Base-by-base conservation (phyloP, 1,140 invertebrate species). In the Heterodera schachtii region DNA sequence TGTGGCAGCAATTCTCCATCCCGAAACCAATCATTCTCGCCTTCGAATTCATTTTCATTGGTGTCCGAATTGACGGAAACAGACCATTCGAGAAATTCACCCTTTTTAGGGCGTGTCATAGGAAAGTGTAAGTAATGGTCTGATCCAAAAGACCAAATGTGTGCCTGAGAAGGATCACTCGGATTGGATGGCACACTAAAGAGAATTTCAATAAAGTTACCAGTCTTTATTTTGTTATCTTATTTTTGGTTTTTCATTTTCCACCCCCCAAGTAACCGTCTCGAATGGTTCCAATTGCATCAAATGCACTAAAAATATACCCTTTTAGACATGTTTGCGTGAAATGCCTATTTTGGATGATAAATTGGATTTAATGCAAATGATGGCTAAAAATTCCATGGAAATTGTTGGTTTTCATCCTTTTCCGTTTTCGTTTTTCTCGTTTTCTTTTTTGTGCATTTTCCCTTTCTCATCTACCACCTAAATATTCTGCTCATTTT, bases 61-160 rank as follows among this genome's bases (percentile, higher is more conserved):
- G 44, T 87, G 57, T 84, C 81, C 21, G 83, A 85, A 71, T 41
- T 81, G 19, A 86, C 80, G 44, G 46, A 44, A 44, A 71, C 19
- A 13, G 83, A n/a, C 84, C 83, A 85, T 41, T 47, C 69, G 52
- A 84, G 64, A 64, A 85, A 84, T 74, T 83, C 82, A 49, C 79
- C 67, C 3, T 8, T 47, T 78, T 73, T 67, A 16, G 52, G 16
- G 11, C 31, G 52, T 9, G 13, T 31, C 9, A 79, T 31, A 1
- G 83, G 83, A 66, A 83, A 83, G 82, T 83, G 82, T 19, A 83
- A 52, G 52, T 83, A 85, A 47, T 71, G 83, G 43, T 83, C 82
- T 43, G 79, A 80, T 44, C 71, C 46, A 13, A 85, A 11, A 57
- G 84, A 73, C 84, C 84, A 85, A 3, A 85, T 57, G 71, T 83